Conservation (phyloP, 2,113 vertebrate genomes). For the Vombatus ursinus region DNA sequence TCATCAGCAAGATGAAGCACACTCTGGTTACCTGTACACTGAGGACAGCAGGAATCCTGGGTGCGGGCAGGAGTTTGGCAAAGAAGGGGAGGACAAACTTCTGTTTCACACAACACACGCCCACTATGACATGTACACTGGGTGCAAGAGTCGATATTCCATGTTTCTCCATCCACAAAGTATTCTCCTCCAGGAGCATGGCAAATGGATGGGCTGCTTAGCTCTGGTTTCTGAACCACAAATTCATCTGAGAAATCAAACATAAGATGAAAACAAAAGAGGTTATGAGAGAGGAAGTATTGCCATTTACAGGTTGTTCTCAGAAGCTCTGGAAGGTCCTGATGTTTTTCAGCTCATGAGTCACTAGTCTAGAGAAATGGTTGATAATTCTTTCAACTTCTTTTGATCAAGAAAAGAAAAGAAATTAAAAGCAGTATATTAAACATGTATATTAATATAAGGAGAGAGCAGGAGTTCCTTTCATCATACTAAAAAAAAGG, state of each 20-base stretch:
- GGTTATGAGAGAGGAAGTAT: neutral
- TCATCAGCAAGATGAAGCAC: fast-evolving
- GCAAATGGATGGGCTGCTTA: conserved; percentile 89
- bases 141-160: conserved; percentile 93
- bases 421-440: neutral
- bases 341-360: neutral
- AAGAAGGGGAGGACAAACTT: conserved; percentile 93
- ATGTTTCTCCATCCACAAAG: conserved; percentile 92
- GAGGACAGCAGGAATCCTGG: conserved; percentile 93
- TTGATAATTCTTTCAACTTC: neutral
- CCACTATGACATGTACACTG: conserved; percentile 93
- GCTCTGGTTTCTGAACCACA: conserved; percentile 87
- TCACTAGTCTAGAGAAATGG: neutral
- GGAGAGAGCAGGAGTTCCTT: neutral
- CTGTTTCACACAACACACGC: conserved; percentile 92
- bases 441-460: neutral
- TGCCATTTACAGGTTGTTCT: neutral
- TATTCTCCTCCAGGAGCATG: conserved; percentile 92
- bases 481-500: neutral
- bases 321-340: neutral
- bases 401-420: neutral
- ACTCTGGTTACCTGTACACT: conserved; percentile 86
- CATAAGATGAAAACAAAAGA: conserved; percentile 33
- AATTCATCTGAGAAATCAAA: conserved; percentile 85
- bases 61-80: conserved; percentile 91